Evolutionary conservation across 2,888 invertebrate species (phyloP).

Genomic region (Malthinus seriepunctatus): DNA sequence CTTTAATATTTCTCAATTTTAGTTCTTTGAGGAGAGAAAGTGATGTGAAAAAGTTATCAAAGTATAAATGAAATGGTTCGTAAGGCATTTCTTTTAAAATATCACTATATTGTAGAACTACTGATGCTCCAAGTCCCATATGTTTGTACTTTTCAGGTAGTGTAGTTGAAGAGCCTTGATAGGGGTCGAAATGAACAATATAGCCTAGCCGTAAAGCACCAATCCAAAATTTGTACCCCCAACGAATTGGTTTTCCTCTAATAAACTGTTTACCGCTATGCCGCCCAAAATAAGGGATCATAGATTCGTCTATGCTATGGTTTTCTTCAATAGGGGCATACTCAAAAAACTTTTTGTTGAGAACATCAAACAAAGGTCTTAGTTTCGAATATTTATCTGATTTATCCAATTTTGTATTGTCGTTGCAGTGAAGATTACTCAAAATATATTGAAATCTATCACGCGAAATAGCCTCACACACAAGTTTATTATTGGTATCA

Average conservation of each 20-base stretch:
- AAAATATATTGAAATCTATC: slow-evolving; percentile 11
- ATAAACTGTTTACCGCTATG: slow-evolving; percentile 42
- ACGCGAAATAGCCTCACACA: slow-evolving; percentile 10
- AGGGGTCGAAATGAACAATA: slow-evolving; percentile 14
- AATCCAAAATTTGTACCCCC: slow-evolving; percentile 9
- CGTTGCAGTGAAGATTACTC: slow-evolving; percentile 34
- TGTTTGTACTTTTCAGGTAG: slow-evolving; percentile 14
- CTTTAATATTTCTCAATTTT: slow-evolving; percentile 10
- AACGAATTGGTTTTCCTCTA: slow-evolving; percentile 38
- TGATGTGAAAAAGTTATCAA: slow-evolving; percentile 15
- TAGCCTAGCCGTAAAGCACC: slow-evolving; percentile 7
- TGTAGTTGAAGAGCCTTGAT: slow-evolving; percentile 15
- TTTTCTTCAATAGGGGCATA: slow-evolving; percentile 38
- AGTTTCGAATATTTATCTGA: slow-evolving; percentile 39
- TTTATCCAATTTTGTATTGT: slow-evolving; percentile 31
- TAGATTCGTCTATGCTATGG: slow-evolving; percentile 44
- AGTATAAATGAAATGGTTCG: slow-evolving; percentile 9
- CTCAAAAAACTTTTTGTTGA: slow-evolving; percentile 37
- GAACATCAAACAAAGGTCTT: slow-evolving; percentile 33
- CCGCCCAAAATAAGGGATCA: slow-evolving; percentile 46
- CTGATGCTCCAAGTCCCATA: slow-evolving; percentile 15
- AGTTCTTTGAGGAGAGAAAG: slow-evolving; percentile 10
- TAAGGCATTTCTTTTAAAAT: slow-evolving; percentile 2
- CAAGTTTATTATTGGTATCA: slow-evolving; percentile 28
- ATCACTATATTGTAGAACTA: slow-evolving; percentile 15